phyloP scores from a whole-genome alignment of 2,888 invertebrate species.

The Plemyria rubiginata region DNA sequence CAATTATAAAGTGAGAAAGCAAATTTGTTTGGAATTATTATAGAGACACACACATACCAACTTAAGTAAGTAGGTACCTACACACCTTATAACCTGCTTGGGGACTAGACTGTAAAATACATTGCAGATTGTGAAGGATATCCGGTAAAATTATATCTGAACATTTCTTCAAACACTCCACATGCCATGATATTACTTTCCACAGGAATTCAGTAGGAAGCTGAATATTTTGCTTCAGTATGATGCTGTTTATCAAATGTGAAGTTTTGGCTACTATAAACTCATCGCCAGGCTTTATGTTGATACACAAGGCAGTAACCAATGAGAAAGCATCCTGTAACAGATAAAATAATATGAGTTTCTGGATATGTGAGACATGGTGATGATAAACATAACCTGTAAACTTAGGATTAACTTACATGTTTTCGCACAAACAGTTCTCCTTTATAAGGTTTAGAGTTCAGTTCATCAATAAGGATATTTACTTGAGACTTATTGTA shows the following conservation, averaged over 20 bases:
- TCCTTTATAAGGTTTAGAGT: slow-evolving; percentile 85
- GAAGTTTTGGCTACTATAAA: slow-evolving; percentile 84
- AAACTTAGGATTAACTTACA: slow-evolving; percentile 57
- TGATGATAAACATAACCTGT: slow-evolving; percentile 40
- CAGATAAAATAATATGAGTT: background rate
- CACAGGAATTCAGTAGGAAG: slow-evolving; percentile 60
- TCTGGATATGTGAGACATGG: background rate
- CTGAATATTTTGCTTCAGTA: slow-evolving; percentile 82
- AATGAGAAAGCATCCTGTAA: slow-evolving; percentile 70
- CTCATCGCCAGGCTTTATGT: slow-evolving; percentile 77
- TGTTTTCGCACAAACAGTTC: slow-evolving; percentile 74
- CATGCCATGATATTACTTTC: slow-evolving; percentile 73
- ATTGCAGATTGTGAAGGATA: slow-evolving; percentile 73
- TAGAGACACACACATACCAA: slow-evolving; percentile 3
- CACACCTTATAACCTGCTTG: slow-evolving; percentile 61
- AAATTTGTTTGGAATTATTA: background rate
- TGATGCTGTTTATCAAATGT: slow-evolving; percentile 81
- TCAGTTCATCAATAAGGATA: slow-evolving; percentile 85
- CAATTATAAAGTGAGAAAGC: no score
- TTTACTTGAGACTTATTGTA: slow-evolving; percentile 80
- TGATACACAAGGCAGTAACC: slow-evolving; percentile 64
- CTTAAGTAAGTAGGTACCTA: no score
- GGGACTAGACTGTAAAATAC: slow-evolving; percentile 63
- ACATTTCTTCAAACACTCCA: slow-evolving; percentile 70
- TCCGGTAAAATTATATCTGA: slow-evolving; percentile 72